phyloP scores from a whole-genome alignment of 2,888 invertebrate species.

The Xestia c-nigrum region DNA sequence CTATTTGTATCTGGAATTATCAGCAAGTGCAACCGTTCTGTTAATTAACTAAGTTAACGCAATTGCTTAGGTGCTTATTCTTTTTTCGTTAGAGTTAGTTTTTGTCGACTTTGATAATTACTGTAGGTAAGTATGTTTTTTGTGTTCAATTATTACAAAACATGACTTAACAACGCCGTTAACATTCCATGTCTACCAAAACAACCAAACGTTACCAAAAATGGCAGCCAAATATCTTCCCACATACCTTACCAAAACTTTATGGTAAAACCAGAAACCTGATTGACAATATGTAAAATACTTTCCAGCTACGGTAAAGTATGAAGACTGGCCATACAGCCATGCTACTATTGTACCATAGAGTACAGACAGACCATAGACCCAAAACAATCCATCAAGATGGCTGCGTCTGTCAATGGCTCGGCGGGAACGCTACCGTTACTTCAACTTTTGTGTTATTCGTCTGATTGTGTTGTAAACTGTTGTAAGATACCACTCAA shows the following conservation, averaged over 20 bases:
- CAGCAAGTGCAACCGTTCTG: neutral
- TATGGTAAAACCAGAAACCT: constrained; percentile 36
- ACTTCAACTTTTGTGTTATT: constrained; percentile 53
- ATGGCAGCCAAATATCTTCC: constrained; percentile 9
- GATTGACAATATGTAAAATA: constrained; percentile 47
- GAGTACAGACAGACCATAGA: constrained; percentile 36
- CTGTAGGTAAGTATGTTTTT: neutral
- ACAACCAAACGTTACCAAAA: constrained; percentile 29
- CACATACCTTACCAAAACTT: constrained; percentile 37
- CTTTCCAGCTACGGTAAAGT: constrained; percentile 51
- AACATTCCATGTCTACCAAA: constrained; percentile 27
- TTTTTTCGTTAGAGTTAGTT: too few species aligned
- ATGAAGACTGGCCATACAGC: constrained; percentile 20
- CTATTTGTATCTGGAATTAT: neutral
- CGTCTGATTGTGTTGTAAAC: constrained; percentile 47
- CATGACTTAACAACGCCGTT: constrained; percentile 1
- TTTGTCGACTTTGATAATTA: neutral
- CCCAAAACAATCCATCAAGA: constrained; percentile 66
- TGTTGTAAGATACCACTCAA: constrained; percentile 51
- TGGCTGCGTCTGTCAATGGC: constrained; percentile 54
- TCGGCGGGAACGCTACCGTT: constrained; percentile 64
- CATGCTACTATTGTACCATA: constrained; percentile 48
- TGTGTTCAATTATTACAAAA: neutral
- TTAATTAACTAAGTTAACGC: neutral
- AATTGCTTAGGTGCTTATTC: neutral